A percentile compares a stretch with the other conserved stretches of the same genome.
Evolutionary conservation across 2,113 vertebrate species (phyloP).

Genomic region (Trichechus manatus): DNA sequence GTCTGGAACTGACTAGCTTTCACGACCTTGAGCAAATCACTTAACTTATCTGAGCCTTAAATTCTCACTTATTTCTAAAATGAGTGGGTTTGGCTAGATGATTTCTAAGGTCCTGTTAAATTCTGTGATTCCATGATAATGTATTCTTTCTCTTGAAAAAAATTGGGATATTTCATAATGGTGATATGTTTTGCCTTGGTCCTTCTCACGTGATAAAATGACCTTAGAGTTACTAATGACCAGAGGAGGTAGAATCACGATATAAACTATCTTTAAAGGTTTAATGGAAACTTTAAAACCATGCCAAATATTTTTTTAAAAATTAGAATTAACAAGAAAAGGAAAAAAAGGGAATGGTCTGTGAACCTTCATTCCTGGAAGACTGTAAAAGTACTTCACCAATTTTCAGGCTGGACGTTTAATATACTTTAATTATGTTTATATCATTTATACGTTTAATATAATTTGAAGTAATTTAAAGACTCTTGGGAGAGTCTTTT

Average conservation of each 20-base stretch:
- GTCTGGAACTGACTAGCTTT: constrained; percentile 50
- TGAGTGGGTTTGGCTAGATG: constrained; percentile 49
- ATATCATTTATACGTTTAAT: constrained; percentile 8
- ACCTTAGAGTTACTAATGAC: neutral
- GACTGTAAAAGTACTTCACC: neutral
- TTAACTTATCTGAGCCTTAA: constrained; percentile 67
- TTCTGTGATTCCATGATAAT: constrained; percentile 14
- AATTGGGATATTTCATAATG: constrained; percentile 8
- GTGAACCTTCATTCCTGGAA: constrained; percentile 32
- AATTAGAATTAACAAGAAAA: neutral
- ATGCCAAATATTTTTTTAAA: neutral
- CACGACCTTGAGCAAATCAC: constrained; percentile 29
- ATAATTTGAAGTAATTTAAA: constrained; percentile 53
- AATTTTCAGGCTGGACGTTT: constrained; percentile 5
- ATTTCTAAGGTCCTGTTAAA: neutral
- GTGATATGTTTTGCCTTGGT: constrained; percentile 26
- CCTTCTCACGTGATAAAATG: neutral
- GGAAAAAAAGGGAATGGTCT: neutral
- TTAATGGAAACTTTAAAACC: constrained; percentile 55
- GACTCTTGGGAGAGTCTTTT: neutral
- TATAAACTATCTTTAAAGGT: neutral
- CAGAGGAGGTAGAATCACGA: neutral
- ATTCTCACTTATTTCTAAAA: constrained; percentile 69
- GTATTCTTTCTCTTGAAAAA: constrained; percentile 34
- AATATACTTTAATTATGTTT: constrained; percentile 64